A percentile compares a stretch with the other conserved stretches of the same genome.
Evolutionary conservation across 2,113 vertebrate genomes (phyloP).

Genomic region (Neotoma lepida): DNA sequence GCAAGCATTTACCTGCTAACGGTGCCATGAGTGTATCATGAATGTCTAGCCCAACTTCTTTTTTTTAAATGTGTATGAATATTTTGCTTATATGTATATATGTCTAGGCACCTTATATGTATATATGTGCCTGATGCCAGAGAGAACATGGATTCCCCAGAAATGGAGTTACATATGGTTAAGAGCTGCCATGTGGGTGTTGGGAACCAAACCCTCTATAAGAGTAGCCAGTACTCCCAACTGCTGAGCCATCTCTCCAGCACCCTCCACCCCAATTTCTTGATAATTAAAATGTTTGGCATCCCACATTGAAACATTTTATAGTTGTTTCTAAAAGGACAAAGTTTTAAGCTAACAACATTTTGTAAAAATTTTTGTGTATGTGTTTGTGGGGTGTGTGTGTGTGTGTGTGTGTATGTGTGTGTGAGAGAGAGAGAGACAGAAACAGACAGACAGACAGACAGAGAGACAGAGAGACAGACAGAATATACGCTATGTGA

Average conservation of each 20-base stretch:
- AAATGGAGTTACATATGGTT: background rate
- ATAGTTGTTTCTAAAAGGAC: constrained; percentile 38
- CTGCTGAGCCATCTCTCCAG: background rate
- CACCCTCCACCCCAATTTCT: background rate
- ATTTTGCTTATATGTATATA: background rate
- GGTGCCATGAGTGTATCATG: background rate
- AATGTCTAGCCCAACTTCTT: background rate
- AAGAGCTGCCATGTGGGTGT: background rate
- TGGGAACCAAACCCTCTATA: background rate
- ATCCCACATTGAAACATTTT: constrained; percentile 42
- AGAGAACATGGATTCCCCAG: background rate
- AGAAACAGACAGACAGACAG: too few species aligned
- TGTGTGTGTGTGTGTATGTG: background rate
- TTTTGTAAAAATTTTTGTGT: background rate
- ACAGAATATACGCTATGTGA: background rate
- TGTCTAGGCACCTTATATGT: background rate
- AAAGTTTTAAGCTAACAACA: constrained; percentile 52
- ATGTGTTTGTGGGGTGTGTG: background rate
- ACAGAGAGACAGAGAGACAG: background rate
- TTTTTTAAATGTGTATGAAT: background rate
- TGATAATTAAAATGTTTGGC: constrained; percentile 51
- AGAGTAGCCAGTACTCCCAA: background rate
- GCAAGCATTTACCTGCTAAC: background rate
- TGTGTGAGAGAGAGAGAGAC: background rate
- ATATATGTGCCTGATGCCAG: background rate